These are phyloP conservation scores for Molorchus minor DNA, from an alignment of 2,888 invertebrate genomes.

Conservation along the genomic window DNA sequence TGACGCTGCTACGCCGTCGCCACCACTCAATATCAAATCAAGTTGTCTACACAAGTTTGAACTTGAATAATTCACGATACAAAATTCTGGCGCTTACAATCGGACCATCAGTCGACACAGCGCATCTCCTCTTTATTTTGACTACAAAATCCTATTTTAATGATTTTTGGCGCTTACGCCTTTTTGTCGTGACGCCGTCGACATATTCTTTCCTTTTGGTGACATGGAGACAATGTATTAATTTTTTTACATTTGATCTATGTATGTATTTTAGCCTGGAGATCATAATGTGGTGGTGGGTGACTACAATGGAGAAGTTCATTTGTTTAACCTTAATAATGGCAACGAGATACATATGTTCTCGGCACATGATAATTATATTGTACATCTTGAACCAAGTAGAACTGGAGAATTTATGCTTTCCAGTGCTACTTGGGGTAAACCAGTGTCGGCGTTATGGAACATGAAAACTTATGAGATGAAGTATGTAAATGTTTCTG, in stretches of 20 bases:
- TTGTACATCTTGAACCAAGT: conserved; percentile 80
- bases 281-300: conserved; percentile 77
- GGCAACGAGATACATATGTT: conserved; percentile 82
- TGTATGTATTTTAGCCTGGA: conserved; percentile 58
- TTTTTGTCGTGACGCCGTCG: no score
- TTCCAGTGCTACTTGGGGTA: conserved; percentile 86
- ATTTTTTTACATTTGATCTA: neutral
- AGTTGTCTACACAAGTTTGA: no score
- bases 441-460: conserved; percentile 86
- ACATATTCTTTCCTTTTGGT: no score
- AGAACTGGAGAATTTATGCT: conserved; percentile 81
- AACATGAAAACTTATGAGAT: conserved; percentile 72
- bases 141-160: no score
- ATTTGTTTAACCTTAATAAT: conserved; percentile 85
- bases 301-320: conserved; percentile 89
- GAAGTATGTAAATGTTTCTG: conserved; percentile 64
- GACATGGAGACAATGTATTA: no score
- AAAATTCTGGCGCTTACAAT: no score
- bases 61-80: no score
- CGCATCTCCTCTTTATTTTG: no score
- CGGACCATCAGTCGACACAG: no score
- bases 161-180: no score
- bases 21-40: no score
- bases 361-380: conserved; percentile 86
- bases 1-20: no score